These are phyloP conservation scores for Drosophila vallismaia DNA, from an alignment of 2,888 invertebrate species.

Conservation along the genomic window DNA sequence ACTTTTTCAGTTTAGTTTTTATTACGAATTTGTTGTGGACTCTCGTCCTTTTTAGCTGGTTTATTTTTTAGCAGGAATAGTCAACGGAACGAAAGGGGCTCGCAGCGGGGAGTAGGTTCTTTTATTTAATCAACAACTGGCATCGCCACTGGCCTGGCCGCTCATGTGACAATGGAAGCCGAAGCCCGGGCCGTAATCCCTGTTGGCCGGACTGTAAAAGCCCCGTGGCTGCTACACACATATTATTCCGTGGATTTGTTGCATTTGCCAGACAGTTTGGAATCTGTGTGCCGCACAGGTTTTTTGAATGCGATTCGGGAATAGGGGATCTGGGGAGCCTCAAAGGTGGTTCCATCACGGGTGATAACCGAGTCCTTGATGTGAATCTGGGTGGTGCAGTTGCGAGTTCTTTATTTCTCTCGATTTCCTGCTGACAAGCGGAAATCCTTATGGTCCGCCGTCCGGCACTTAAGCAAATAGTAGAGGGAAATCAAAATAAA, in stretches of 20 bases:
- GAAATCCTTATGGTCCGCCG: conserved; percentile 53
- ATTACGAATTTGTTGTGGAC: conserved; percentile 55
- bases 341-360: conserved; percentile 5
- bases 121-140: conserved; percentile 77
- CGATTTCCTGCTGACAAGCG: conserved; percentile 62
- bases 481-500: too few species aligned
- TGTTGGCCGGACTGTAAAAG: conserved; percentile 70
- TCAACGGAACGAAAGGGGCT: neutral
- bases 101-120: conserved; percentile 26
- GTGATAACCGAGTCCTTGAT: neutral
- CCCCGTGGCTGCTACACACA: conserved; percentile 68
- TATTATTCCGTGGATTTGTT: conserved; percentile 76
- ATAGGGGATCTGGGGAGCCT: conserved; percentile 14
- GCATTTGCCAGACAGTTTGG: conserved; percentile 46
- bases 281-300: conserved; percentile 66
- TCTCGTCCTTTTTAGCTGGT: conserved; percentile 9
- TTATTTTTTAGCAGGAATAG: conserved; percentile 11
- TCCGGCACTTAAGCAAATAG: conserved; percentile 57
- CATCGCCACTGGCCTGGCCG: conserved; percentile 50
- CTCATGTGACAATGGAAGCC: conserved; percentile 53
- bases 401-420: conserved; percentile 46
- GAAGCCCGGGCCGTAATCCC: conserved; percentile 61
- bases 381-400: neutral
- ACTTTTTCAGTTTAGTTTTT: conserved; percentile 68
- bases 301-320: conserved; percentile 65